A percentile compares a stretch with the other conserved stretches of the same genome.
phyloP scores from a whole-genome alignment of 2,888 invertebrate species.

The Anodontia alba region DNA sequence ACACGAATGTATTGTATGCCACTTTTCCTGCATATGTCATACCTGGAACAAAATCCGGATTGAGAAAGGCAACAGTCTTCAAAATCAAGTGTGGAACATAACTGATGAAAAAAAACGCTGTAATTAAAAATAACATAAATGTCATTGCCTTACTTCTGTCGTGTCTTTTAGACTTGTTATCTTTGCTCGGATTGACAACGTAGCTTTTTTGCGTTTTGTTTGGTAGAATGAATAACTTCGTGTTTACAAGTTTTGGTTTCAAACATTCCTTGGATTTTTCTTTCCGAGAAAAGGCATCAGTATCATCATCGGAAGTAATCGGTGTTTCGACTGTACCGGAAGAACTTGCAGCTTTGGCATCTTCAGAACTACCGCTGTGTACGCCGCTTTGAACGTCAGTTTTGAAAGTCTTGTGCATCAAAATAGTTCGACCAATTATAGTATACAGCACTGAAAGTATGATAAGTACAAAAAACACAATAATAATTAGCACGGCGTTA shows the following conservation, averaged over 20 bases:
- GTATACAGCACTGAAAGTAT: neutral
- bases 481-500: neutral
- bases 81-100: neutral
- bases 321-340: neutral
- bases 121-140: neutral
- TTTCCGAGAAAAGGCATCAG: neutral
- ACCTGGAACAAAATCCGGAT: neutral
- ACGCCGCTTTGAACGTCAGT: neutral
- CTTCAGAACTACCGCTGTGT: neutral
- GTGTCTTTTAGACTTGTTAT: neutral
- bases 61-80: neutral
- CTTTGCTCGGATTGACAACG: too few relatives aligned
- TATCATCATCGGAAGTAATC: too few relatives aligned
- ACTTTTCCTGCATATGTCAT: neutral
- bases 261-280: neutral
- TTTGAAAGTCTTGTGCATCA: neutral
- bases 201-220: too few relatives aligned
- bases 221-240: neutral
- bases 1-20: neutral
- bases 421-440: neutral
- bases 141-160: neutral
- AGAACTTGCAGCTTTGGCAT: neutral
- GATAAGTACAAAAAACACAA: neutral
- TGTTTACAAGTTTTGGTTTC: neutral
- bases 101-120: neutral